These are phyloP conservation scores for Eristalis arbustorum DNA, from an alignment of 2,888 invertebrate genomes.

Conservation along the genomic window DNA sequence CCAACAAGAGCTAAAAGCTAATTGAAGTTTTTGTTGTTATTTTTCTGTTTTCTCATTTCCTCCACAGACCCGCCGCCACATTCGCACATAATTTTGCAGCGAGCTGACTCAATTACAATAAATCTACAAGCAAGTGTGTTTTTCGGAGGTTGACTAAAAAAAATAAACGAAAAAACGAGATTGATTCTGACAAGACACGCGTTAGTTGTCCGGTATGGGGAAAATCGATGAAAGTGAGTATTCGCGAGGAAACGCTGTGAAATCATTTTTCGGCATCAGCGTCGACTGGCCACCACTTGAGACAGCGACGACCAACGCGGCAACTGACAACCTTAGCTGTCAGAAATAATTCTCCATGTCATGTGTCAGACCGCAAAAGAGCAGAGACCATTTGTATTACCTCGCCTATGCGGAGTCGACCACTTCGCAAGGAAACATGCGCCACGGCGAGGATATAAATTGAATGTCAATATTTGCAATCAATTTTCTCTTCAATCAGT, in stretches of 20 bases:
- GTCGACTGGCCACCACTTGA: not conserved
- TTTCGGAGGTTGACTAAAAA: not conserved
- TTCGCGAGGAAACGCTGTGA: not conserved
- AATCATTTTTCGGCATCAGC: not conserved
- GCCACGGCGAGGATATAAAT: conserved; percentile 6
- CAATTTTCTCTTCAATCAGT: conserved; percentile 37
- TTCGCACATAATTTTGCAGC: conserved; percentile 26
- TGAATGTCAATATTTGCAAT: conserved; percentile 51
- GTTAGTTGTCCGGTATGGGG: not conserved
- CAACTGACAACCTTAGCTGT: not conserved
- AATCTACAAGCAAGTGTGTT: conserved; percentile 15
- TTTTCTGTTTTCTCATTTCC: not conserved
- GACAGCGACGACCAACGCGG: not conserved
- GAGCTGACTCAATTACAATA: conserved; percentile 31
- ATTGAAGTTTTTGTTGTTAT: conserved; percentile 24
- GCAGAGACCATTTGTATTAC: not conserved
- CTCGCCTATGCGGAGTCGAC: not conserved
- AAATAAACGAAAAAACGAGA: not conserved
- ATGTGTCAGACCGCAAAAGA: not conserved
- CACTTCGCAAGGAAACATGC: not conserved
- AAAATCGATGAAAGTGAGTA: not conserved
- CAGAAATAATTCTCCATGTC: not conserved
- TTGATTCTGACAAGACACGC: conserved; percentile 50
- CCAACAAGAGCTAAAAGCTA: no score
- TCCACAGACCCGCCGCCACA: not conserved